These are phyloP conservation scores for Buceros bicornis DNA, from an alignment of 2,797 vertebrate species.

Conservation along the genomic window DNA sequence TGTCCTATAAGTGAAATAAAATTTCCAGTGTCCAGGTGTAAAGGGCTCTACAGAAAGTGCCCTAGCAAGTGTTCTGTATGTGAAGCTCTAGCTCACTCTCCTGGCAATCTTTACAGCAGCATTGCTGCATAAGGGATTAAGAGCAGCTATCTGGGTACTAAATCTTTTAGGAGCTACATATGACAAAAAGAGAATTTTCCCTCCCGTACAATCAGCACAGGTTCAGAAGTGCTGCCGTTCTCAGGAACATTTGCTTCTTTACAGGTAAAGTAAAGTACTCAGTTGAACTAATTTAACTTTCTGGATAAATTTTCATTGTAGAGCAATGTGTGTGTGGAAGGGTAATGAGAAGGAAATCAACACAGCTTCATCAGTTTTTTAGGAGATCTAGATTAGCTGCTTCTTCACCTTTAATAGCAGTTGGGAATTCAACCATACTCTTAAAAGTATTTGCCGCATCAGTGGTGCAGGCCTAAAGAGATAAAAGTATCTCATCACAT, in stretches of 20 bases:
- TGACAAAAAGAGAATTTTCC: background rate
- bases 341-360: background rate
- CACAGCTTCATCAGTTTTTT: background rate
- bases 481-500: background rate
- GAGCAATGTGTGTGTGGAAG: background rate
- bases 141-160: background rate
- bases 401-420: background rate
- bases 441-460: background rate
- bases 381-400: background rate
- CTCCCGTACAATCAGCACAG: background rate
- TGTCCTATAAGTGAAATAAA: background rate
- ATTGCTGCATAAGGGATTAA: background rate
- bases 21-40: background rate
- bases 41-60: background rate
- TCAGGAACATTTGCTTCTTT: background rate
- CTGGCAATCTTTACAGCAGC: background rate
- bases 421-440: background rate
- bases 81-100: background rate
- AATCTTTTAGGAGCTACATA: background rate
- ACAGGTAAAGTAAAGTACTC: background rate
- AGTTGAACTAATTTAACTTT: background rate
- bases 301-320: background rate
- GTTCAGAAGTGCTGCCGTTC: background rate
- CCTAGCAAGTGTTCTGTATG: background rate
- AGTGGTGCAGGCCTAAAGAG: background rate